Evolutionary conservation across 2,113 vertebrate species (phyloP), one percentile per base, ranked within the genome.

Genomic region (Paedocypris sp.): DNA sequence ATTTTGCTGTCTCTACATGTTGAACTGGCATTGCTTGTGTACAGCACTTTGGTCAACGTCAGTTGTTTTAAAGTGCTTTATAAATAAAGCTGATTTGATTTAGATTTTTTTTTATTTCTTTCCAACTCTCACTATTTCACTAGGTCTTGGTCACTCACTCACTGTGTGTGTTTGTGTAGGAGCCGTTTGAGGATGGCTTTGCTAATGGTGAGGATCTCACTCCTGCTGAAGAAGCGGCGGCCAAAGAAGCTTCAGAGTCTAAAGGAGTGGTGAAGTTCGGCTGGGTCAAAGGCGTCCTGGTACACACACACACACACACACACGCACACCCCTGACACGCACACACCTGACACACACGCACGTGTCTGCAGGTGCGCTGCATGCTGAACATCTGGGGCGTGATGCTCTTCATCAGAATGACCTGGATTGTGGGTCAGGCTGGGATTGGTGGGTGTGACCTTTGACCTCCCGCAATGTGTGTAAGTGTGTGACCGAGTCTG

Each of bases 381-480:
- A 98, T 99, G 95, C 77, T 99, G 76, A 99, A 99, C 85, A 99
- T 99, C 43, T 99, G 95, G 94, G 95, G 94, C 42, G 95, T 99
- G 73, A 99, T 99, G 94, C 92, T 99, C 36, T 99, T 99, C 78
- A 99, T 99, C 76, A 89, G 95, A 59, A 85, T 99, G 42, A 91
- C 93, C 1, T 99, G 95, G 95, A 99, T 99, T 71, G 95, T 99
- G 20, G 95, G 95, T 68, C 93, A 94, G 61, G 88, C 93, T 79
- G 95, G 95, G 42, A 94, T 99, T 71, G 94, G 95, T 97, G 85
- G 75, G 90, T 79, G 5, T 12, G 64, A 41, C 25, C 50, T 28
- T 43, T n/a, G n/a, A n/a, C n/a, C n/a, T n/a, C n/a, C n/a, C n/a
- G n/a, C n/a, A n/a, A n/a, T n/a, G n/a, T n/a, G n/a, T n/a, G n/a